A percentile compares a stretch with the other conserved stretches of the same genome.
Evolutionary conservation across 1,140 invertebrate species (phyloP).

Genomic region (Formica exsecta): DNA sequence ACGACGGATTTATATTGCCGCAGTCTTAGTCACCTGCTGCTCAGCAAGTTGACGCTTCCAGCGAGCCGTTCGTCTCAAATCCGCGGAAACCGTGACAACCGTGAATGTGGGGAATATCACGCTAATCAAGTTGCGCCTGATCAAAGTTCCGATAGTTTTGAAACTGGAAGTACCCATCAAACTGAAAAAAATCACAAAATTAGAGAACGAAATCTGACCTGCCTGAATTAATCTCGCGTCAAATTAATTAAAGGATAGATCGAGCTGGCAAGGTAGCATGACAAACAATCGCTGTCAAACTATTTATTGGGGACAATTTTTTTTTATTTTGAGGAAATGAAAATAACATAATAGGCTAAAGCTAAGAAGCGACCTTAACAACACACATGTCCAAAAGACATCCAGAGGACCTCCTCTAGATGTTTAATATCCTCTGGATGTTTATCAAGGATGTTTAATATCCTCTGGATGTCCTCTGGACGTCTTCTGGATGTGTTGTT

Average conservation of each 20-base stretch:
- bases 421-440: no score
- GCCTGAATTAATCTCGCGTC: neutral
- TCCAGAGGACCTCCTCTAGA: no score
- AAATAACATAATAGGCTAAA: neutral
- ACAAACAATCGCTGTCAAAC: no score
- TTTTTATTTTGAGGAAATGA: neutral
- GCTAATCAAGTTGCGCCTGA: conserved; percentile 88
- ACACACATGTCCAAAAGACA: no score
- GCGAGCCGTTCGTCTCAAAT: conserved; percentile 90
- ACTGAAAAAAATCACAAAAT: conserved; percentile 66
- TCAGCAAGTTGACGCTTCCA: conserved; percentile 88
- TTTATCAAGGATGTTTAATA: no score
- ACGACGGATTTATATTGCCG: neutral
- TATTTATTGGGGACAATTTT: no score
- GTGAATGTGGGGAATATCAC: conserved; percentile 89
- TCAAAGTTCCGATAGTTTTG: conserved; percentile 36
- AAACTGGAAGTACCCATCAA: conserved; percentile 75
- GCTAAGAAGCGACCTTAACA: no score
- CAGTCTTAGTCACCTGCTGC: conserved; percentile 26
- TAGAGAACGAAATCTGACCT: neutral
- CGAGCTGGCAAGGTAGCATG: neutral
- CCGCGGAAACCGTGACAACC: conserved; percentile 88
- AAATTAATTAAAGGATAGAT: neutral
- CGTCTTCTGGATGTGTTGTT: no score
- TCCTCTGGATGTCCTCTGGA: no score